Evolutionary conservation across 2,113 vertebrate genomes (phyloP), one percentile per base, ranked within the genome.

Genomic region (Dissostichus mawsoni): DNA sequence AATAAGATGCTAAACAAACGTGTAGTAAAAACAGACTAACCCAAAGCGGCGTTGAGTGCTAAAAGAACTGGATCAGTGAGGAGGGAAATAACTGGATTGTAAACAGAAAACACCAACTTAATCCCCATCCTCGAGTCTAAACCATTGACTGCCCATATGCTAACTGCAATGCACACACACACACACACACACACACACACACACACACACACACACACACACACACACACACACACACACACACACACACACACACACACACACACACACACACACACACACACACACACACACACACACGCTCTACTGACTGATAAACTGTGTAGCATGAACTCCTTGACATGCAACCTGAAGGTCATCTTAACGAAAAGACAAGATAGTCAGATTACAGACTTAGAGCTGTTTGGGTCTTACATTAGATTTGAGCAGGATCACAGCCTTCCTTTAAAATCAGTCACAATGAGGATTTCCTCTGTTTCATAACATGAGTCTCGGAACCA

Each of bases 121-220:
- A 90, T 89, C 74, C 55, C 14, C 13, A 17, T 50, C 48, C 48
- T 36, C 23, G 23, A 23, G 23, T 23, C 41, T 61, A 80, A 90
- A 90, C 67, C 65, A 74, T 6, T 59, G 57, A 84, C 68, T 56
- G 81, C 16, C 70, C 76, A 85, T 82, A 84, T 89, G 81, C 64
- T 81, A 62, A 80, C 67, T 62, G 41, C 36, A 0, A 67, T 41
- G 52, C 71, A 25, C 66, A 68, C 53, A 62, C 44, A 70, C 41
- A 57, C 36, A 55, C n/a, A 58, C 62, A 75, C 70, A 65, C 70
- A 71, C 33, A 71, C 23, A 76, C 51, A 25, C 44, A 59, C 25
- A 36, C 65, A 83, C 59, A 75, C 67, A 77, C 59, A 74, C n/a
- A 84, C 41, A 68, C 36, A 69, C 53, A 71, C 61, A 73, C 25